Evolutionary conservation across 2,888 invertebrate species (phyloP).

Genomic region (Netelia inedita): DNA sequence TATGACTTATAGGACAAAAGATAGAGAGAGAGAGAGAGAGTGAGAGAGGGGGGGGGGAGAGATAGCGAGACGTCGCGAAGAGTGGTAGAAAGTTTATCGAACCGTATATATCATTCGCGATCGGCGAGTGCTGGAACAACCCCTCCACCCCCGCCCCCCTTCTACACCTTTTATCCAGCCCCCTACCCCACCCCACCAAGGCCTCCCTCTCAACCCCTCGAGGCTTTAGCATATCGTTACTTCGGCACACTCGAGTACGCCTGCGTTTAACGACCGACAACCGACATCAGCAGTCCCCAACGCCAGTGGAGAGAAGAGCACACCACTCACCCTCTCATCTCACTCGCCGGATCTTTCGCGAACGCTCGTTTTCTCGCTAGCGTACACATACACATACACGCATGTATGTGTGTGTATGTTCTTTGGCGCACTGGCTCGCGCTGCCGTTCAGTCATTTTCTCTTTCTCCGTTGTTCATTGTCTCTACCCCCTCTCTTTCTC

Average conservation of each 20-base stretch:
- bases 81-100: constrained; percentile 70
- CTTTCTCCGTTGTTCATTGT: background rate
- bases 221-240: constrained; percentile 83
- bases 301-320: constrained; percentile 4
- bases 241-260: constrained; percentile 80
- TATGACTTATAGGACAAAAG: constrained; percentile 55
- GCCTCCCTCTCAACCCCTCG: constrained; percentile 35
- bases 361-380: constrained; percentile 7
- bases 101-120: constrained; percentile 71
- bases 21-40: constrained; percentile 33
- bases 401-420: background rate
- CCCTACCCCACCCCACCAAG: background rate
- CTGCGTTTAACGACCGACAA: constrained; percentile 82
- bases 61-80: constrained; percentile 40
- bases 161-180: constrained; percentile 5
- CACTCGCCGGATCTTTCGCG: constrained; percentile 37
- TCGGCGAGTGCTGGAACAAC: constrained; percentile 50
- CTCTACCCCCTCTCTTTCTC: background rate
- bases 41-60: background rate
- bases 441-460: constrained; percentile 6
- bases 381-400: background rate
- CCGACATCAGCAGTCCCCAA: constrained; percentile 48
- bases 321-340: constrained; percentile 31
- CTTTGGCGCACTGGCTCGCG: background rate
- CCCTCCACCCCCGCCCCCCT: constrained; percentile 17